These are phyloP conservation scores for Lathamus discolor DNA, from an alignment of 2,113 vertebrate species.

Conservation along the genomic window DNA sequence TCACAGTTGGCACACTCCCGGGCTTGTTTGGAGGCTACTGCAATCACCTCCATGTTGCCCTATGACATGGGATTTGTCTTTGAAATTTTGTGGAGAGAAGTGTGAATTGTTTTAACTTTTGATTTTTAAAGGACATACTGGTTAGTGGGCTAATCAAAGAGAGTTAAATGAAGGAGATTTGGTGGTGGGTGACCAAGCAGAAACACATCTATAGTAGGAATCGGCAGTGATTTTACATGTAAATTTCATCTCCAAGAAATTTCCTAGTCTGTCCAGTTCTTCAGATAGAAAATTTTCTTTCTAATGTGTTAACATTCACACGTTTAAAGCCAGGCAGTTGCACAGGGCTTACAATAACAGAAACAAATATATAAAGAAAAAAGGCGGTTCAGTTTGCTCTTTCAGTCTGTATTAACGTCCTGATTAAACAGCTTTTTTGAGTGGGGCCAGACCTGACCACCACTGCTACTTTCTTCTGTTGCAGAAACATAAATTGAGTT, in stretches of 20 bases:
- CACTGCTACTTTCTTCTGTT: not conserved
- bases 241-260: not conserved
- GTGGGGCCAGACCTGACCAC: not conserved
- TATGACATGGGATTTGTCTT: not conserved
- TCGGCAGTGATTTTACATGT: not conserved
- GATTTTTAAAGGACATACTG: not conserved
- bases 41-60: not conserved
- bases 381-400: not conserved
- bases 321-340: not conserved
- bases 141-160: not conserved
- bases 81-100: not conserved
- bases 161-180: not conserved
- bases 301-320: not conserved
- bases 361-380: not conserved
- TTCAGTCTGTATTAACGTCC: not conserved
- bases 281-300: not conserved
- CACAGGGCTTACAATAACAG: not conserved
- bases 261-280: not conserved
- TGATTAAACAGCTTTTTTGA: not conserved
- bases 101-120: not conserved
- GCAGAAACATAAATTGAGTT: not conserved
- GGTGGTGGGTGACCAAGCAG: not conserved
- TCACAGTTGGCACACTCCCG: not conserved
- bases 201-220: not conserved
- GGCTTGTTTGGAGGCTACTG: not conserved